Conservation (phyloP, 2,113 vertebrate genomes). For the Mystacornis crossleyi region DNA sequence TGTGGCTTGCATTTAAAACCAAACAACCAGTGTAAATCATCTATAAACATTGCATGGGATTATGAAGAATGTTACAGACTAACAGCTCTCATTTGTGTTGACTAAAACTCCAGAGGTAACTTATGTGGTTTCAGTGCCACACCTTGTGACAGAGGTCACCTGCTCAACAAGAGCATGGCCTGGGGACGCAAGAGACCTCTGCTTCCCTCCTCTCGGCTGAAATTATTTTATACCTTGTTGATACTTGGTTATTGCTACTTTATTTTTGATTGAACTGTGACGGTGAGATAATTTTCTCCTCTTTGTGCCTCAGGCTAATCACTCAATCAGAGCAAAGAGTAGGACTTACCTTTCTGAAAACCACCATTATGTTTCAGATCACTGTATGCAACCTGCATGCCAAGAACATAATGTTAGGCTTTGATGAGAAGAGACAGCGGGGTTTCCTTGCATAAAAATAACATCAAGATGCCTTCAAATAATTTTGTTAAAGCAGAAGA, state of each 20-base stretch:
- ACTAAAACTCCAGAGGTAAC: neutral
- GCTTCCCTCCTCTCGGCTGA: neutral
- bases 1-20: neutral
- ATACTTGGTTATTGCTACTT: neutral
- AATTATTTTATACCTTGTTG: neutral
- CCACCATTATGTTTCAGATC: conserved; percentile 59
- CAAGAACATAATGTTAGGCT: neutral
- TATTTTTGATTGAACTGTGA: neutral
- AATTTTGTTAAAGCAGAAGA: neutral
- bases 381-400: conserved; percentile 27
- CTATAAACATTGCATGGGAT: neutral
- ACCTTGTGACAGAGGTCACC: conserved; percentile 40
- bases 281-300: neutral
- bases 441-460: neutral
- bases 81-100: neutral
- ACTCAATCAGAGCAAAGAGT: neutral
- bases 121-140: neutral
- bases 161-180: neutral
- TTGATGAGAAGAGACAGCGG: neutral
- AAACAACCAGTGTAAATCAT: neutral
- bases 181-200: neutral
- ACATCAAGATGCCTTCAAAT: neutral
- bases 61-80: neutral
- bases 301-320: neutral
- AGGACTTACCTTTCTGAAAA: conserved; percentile 68